A percentile compares a stretch with the other conserved stretches of the same genome.
Conservation (phyloP, 2,113 vertebrate species). For the Himantopus leucocephalus region DNA sequence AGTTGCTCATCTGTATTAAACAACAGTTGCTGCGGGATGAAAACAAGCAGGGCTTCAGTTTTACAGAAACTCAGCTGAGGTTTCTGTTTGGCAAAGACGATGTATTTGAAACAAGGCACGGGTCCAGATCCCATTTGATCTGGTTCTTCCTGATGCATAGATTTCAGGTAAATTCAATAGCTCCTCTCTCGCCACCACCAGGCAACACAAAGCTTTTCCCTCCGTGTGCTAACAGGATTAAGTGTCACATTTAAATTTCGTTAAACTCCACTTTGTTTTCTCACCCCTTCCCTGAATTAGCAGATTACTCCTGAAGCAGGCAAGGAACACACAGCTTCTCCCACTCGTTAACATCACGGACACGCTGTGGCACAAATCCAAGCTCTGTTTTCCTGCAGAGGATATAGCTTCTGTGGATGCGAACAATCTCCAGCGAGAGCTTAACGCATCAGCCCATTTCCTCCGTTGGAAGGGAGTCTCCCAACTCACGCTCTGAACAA, state of each 20-base stretch:
- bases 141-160: background rate
- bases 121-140: conserved; percentile 22
- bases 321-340: conserved; percentile 44
- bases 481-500: conserved; percentile 58
- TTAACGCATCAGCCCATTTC: conserved; percentile 73
- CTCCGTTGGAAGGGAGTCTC: conserved; percentile 79
- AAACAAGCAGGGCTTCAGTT: conserved; percentile 36
- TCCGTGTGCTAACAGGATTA: conserved; percentile 37
- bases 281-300: conserved; percentile 39
- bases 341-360: conserved; percentile 54
- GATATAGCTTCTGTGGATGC: conserved; percentile 75
- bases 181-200: background rate
- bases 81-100: conserved; percentile 11
- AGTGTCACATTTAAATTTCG: conserved; percentile 48
- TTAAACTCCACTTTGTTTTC: conserved; percentile 66
- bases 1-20: conserved; percentile 50
- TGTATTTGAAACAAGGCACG: background rate
- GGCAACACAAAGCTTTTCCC: background rate
- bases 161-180: conserved; percentile 35
- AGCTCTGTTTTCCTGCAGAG: conserved; percentile 68
- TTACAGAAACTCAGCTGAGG: conserved; percentile 31
- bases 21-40: conserved; percentile 10
- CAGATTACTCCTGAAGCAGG: conserved; percentile 45
- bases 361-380: conserved; percentile 69
- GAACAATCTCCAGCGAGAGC: conserved; percentile 70